These are phyloP conservation scores for Musca domestica DNA, from an alignment of 1,140 invertebrate species.

Conservation along the genomic window DNA sequence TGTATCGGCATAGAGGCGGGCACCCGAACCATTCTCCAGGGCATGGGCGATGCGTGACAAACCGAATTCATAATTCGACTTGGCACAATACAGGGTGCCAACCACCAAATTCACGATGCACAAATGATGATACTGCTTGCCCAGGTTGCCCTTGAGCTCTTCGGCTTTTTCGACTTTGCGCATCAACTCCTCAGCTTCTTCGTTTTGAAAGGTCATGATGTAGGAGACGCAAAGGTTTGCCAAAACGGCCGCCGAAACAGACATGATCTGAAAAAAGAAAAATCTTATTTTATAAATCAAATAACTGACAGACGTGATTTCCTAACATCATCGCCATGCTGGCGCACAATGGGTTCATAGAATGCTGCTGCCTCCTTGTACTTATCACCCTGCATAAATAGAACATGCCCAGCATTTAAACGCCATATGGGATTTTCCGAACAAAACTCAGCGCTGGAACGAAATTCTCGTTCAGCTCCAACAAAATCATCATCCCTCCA, in stretches of 20 bases:
- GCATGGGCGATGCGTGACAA: slow-evolving; percentile 81
- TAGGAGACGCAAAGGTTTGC: slow-evolving; percentile 99
- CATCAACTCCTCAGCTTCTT: slow-evolving; percentile 99
- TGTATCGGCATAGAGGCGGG: slow-evolving; percentile 81
- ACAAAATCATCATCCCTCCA: slow-evolving; percentile 97
- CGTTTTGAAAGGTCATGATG: slow-evolving; percentile 98
- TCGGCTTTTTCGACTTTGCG: slow-evolving; percentile 95
- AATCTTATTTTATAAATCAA: neutral
- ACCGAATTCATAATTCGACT: slow-evolving; percentile 99
- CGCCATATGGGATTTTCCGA: slow-evolving; percentile 97
- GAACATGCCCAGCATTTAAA: slow-evolving; percentile 95
- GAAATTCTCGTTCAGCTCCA: slow-evolving; percentile 92
- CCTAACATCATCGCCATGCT: slow-evolving; percentile 88
- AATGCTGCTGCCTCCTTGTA: slow-evolving; percentile 97
- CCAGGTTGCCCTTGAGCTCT: slow-evolving; percentile 86
- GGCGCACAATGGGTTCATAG: slow-evolving; percentile 97
- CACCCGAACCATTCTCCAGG: slow-evolving; percentile 48
- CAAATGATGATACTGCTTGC: slow-evolving; percentile 94
- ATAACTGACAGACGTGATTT: neutral
- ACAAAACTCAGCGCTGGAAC: slow-evolving; percentile 97
- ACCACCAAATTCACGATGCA: slow-evolving; percentile 99
- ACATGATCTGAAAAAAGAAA: slow-evolving; percentile 68
- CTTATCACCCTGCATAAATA: slow-evolving; percentile 99
- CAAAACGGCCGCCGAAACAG: slow-evolving; percentile 93
- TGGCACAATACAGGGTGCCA: slow-evolving; percentile 96